Evolutionary conservation across 2,113 vertebrate species (phyloP).

Genomic region (Bettongia penicillata): DNA sequence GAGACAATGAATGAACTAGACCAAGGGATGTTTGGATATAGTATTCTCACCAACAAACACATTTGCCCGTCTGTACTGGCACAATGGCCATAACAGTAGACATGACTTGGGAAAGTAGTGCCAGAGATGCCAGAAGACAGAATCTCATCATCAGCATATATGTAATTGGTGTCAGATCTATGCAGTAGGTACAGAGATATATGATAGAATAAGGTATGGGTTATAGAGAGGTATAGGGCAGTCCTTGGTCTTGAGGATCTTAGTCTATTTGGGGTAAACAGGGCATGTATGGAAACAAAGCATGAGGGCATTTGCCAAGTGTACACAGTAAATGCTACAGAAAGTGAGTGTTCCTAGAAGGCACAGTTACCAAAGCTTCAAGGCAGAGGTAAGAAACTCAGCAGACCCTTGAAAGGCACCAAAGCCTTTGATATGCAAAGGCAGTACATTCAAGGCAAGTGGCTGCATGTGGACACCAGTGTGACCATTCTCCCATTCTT

Average conservation of each 20-base stretch:
- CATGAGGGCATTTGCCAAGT: neutral
- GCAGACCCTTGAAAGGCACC: too few species aligned
- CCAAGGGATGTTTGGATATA: conserved; percentile 40
- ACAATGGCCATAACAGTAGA: conserved; percentile 52
- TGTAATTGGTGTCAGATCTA: neutral
- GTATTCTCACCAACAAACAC: conserved; percentile 62
- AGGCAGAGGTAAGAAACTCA: too few species aligned
- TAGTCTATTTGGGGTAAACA: neutral
- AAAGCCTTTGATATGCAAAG: too few species aligned
- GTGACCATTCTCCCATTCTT: too few species aligned
- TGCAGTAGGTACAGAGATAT: neutral
- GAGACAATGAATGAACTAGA: neutral
- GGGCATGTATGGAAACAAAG: neutral
- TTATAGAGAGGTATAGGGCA: neutral
- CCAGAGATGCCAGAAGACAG: conserved; percentile 32
- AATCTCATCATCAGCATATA: neutral
- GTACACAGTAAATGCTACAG: too few species aligned
- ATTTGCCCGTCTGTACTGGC: conserved; percentile 46
- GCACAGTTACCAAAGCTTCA: too few species aligned
- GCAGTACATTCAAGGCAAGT: too few species aligned
- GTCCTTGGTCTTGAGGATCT: neutral
- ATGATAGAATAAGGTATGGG: neutral
- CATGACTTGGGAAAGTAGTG: conserved; percentile 48
- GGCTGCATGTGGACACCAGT: too few species aligned
- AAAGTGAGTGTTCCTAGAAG: too few species aligned